These are phyloP conservation scores for Microctenopoma steveboyesi DNA, from an alignment of 2,797 vertebrate species.

Conservation along the genomic window DNA sequence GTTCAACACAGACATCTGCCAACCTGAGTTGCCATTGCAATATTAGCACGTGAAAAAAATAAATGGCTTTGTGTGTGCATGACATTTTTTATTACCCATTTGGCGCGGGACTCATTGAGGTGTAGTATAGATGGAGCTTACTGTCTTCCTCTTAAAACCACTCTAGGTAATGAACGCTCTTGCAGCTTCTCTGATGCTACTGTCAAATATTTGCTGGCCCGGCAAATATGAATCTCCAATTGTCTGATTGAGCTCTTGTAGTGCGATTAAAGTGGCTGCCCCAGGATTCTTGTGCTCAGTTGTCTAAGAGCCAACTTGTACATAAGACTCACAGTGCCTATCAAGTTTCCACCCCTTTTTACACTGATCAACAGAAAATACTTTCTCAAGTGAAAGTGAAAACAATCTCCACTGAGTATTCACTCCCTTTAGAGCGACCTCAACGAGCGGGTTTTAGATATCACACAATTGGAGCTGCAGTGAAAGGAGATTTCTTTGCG, in stretches of 20 bases:
- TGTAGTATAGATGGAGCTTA: slow-evolving; percentile 57
- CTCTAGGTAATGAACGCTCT: slow-evolving; percentile 82
- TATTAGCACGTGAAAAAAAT: slow-evolving; percentile 42
- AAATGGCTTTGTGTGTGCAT: slow-evolving; percentile 48
- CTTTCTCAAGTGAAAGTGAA: too few relatives aligned
- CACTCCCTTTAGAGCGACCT: too few relatives aligned
- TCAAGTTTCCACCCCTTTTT: too few relatives aligned
- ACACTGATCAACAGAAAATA: too few relatives aligned
- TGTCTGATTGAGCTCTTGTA: slow-evolving; percentile 78
- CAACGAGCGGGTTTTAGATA: too few relatives aligned
- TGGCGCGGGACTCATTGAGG: slow-evolving; percentile 57
- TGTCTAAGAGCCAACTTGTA: slow-evolving; percentile 5
- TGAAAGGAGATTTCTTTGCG: too few relatives aligned
- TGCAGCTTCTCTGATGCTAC: slow-evolving; percentile 67
- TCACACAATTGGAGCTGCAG: too few relatives aligned
- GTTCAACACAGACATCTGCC: slow-evolving; percentile 44
- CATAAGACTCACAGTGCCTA: neutral
- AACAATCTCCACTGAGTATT: too few relatives aligned
- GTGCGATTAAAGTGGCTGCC: slow-evolving; percentile 69
- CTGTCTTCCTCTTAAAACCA: slow-evolving; percentile 75
- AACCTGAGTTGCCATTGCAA: slow-evolving; percentile 25
- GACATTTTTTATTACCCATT: slow-evolving; percentile 65
- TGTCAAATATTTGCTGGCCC: slow-evolving; percentile 83
- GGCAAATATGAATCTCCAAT: slow-evolving; percentile 81
- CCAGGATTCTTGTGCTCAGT: slow-evolving; percentile 23